Evolutionary conservation across 2,888 invertebrate species (phyloP).

Genomic region (Cheilosia pagana): DNA sequence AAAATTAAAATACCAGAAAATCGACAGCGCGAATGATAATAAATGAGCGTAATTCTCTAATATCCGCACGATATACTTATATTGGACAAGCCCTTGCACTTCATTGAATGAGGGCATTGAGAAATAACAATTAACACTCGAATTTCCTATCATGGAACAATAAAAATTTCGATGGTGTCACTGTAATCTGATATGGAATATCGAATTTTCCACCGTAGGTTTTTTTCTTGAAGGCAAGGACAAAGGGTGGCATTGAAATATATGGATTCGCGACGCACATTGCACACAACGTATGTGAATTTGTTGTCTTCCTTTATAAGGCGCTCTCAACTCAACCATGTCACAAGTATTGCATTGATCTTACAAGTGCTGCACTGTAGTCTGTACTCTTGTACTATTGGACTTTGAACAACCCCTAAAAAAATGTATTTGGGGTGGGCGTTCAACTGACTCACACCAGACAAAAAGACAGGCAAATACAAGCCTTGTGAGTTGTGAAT

Average conservation of each 20-base stretch:
- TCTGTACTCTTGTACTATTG: conserved; percentile 23
- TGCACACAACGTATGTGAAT: too few species aligned
- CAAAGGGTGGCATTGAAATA: conserved; percentile 21
- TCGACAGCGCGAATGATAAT: conserved; percentile 63
- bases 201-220: conserved; percentile 41
- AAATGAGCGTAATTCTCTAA: conserved; percentile 40
- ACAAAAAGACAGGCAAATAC: conserved; percentile 14
- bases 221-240: conserved; percentile 22
- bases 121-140: conserved; percentile 49
- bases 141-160: conserved; percentile 31
- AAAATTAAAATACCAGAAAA: conserved; percentile 70
- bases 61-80: conserved; percentile 3
- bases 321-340: conserved; percentile 38
- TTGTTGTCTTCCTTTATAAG: conserved; percentile 29
- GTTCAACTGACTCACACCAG: conserved; percentile 44
- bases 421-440: conserved; percentile 28
- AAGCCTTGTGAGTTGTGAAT: conserved; percentile 24
- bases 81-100: conserved; percentile 42
- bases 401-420: conserved; percentile 38
- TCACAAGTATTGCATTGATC: conserved; percentile 7
- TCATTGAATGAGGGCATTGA: conserved; percentile 43
- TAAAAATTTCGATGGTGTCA: conserved; percentile 56
- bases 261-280: conserved; percentile 37
- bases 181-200: conserved; percentile 55
- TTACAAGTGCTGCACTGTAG: background rate